phyloP scores from a whole-genome alignment of 2,888 invertebrate species.

The Caenorhabditis sp. region DNA sequence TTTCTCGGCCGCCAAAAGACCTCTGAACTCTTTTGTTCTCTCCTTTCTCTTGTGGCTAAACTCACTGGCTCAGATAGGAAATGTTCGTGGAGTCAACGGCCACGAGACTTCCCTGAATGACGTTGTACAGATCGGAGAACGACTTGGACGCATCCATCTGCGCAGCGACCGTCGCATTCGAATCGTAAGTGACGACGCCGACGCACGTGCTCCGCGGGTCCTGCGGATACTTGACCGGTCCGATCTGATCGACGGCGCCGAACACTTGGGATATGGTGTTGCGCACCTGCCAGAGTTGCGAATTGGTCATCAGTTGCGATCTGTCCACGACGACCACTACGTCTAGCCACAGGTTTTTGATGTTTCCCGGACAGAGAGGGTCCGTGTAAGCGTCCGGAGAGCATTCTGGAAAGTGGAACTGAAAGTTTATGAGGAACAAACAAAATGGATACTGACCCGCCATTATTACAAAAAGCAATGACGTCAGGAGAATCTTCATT shows the following conservation, averaged over 20 bases:
- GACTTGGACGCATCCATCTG: constrained; percentile 9
- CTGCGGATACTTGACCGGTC: constrained; percentile 26
- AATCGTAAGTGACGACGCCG: constrained; percentile 32
- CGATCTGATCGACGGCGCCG: constrained; percentile 12
- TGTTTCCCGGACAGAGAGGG: constrained; percentile 21
- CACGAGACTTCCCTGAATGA: constrained; percentile 20
- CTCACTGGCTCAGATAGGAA: constrained; percentile 16
- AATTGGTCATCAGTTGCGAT: constrained; percentile 21
- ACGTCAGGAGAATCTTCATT: neutral
- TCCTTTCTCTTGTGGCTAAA: neutral
- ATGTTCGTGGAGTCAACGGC: constrained; percentile 11
- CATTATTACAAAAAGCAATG: too few species aligned
- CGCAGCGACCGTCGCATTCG: constrained; percentile 4
- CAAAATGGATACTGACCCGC: too few species aligned
- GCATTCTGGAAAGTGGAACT: neutral
- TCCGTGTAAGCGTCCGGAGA: constrained; percentile 6
- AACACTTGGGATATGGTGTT: constrained; percentile 34
- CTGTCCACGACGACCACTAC: constrained; percentile 43
- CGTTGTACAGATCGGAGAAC: constrained; percentile 21
- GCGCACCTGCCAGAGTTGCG: constrained; percentile 32
- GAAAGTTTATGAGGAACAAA: too few species aligned
- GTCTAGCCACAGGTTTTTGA: constrained; percentile 47
- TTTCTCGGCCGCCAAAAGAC: constrained; percentile 23
- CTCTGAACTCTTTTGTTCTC: constrained; percentile 10
- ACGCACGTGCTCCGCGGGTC: constrained; percentile 42